These are phyloP conservation scores for Epiblema foenella DNA, from an alignment of 2,888 invertebrate species.

Conservation along the genomic window DNA sequence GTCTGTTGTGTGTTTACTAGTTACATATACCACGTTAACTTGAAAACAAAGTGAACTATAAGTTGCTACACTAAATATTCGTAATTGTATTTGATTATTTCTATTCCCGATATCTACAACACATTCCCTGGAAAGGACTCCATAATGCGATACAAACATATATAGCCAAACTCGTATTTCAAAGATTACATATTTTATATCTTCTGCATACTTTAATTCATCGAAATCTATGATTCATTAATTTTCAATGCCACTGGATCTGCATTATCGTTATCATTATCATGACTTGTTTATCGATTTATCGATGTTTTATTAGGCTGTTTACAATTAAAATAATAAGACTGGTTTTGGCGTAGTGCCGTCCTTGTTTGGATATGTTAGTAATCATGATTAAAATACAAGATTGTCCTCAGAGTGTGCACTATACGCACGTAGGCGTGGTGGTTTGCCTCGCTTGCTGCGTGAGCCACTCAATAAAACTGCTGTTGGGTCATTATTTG, in stretches of 20 bases:
- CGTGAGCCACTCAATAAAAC: conserved; percentile 78
- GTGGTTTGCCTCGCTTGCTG: conserved; percentile 81
- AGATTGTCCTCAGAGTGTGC: conserved; percentile 42
- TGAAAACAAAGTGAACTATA: background rate
- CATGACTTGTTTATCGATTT: background rate
- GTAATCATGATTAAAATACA: conserved; percentile 43
- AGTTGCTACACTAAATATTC: background rate
- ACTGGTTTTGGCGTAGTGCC: conserved; percentile 14
- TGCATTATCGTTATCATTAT: background rate
- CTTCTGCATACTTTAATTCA: background rate
- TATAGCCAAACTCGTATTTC: background rate
- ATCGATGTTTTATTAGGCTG: background rate
- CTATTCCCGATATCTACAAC: conserved; percentile 13
- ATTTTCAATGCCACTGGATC: background rate
- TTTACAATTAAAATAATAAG: conserved; percentile 5
- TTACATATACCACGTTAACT: background rate
- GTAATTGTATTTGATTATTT: conserved; percentile 11
- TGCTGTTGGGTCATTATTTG: no score
- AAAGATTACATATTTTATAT: conserved; percentile 1
- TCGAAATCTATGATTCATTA: background rate
- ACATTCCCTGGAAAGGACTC: background rate
- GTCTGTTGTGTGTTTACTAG: background rate
- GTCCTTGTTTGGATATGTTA: conserved; percentile 36
- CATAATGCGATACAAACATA: background rate
- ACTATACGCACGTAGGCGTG: conserved; percentile 66